Evolutionary conservation across 2,113 vertebrate genomes (phyloP), one percentile per base, ranked within the genome.

Genomic region (Ammospiza caudacuta): DNA sequence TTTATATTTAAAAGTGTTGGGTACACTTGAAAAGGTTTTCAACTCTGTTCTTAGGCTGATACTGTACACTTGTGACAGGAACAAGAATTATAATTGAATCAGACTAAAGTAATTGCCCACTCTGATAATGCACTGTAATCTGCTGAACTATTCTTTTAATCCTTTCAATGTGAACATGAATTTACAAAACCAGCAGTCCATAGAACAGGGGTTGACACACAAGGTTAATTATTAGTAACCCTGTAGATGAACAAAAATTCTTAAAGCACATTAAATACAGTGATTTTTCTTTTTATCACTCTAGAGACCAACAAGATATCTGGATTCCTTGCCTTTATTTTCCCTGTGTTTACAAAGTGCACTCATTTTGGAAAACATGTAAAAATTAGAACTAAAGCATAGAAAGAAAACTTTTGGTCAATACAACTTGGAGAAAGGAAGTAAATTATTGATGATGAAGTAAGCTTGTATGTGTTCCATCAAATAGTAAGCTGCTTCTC

Each of bases 121-220:
- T 78, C 39, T 94, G 83, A 93, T 92, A 94, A 94, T 89, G 83
- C 76, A 90, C 89, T 95, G 83, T 97, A 97, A 98, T 96, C 97
- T 97, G 86, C 91, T 93, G 46, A 97, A 95, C 94, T 96, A 97
- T 98, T 95, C 91, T 95, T 96, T 95, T 97, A 95, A 97, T 97
- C 96, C 94, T 85, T 81, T 91, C 88, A 89, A 94, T 95, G 77
- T 91, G 96, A 97, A 94, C 91, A 88, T 72, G 46, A 86, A 70
- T 92, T 97, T 96, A 79, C 92, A 95, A 97, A 98, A 95, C 67
- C 84, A 96, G 46, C 77, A 82, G 61, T 83, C 90, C 94, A 64
- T 90, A 92, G 90, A 97, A 96, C 72, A 89, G 54, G 41, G 70
- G 70, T 70, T 95, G 87, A 93, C 96, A 83, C 29, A 18, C 55